Base-by-base conservation (phyloP, 2,113 vertebrate species). In the Shinisaurus crocodilurus region DNA sequence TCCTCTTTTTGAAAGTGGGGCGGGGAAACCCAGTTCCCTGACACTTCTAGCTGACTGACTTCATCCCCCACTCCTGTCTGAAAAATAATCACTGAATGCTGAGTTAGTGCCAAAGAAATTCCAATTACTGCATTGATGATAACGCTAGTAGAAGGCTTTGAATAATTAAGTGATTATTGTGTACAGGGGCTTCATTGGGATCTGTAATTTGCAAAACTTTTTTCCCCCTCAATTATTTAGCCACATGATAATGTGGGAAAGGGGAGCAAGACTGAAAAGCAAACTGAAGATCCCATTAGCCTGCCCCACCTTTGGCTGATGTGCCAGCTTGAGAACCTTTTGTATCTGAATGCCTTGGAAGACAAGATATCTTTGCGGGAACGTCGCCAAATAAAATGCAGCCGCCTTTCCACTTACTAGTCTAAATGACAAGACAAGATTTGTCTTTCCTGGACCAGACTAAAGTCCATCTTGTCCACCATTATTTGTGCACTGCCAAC, bases 131-230 rank as follows among this genome's bases (percentile, higher is more conserved):
- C n/a, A 69, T 89, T 85, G 18, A 43, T 0, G 74, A 92, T 96
- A 95, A 94, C 37, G 82, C 86, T 10, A 92, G 81, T 1, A 94
- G 63, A 96, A 92, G 88, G 32, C 34, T 43, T 88, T 54, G 8
- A 94, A 94, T 96, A 95, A 96, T 94, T 96, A 95, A 96, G 94
- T 95, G 0, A 93, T 91, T 95, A 83, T 91, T 94, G 18, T 94
- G 86, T 89, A 88, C 43, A 70, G 0, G 3, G 3, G 1, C 69
- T 93, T 94, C 20, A 0, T 27, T 75, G 91, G 76, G 86, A 95
- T 93, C 93, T 94, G 70, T 90, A 95, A 95, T 94, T 94, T 94
- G 90, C 65, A 85, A 88, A 93, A 92, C 86, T 93, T 70, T 96
- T 94, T 93, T 70, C n/a, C n/a, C n/a, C 95, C 94, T 93, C 72